Evolutionary conservation across 2,888 invertebrate genomes (phyloP).

Genomic region (Rotaria macrura): DNA sequence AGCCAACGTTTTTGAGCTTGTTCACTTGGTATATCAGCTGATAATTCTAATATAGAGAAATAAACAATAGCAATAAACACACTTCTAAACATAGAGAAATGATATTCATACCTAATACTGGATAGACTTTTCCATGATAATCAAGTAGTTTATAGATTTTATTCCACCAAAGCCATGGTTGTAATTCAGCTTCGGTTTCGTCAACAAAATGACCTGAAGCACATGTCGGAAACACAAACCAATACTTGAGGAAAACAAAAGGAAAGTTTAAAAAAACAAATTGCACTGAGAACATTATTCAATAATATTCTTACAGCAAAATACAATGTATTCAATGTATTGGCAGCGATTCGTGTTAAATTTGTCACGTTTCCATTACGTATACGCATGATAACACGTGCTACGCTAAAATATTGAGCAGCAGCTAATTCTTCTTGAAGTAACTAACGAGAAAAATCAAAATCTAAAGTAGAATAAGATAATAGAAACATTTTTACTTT

Average conservation of each 20-base stretch:
- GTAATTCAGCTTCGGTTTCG: not conserved
- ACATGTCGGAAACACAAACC: conserved; percentile 21
- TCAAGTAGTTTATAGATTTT: conserved; percentile 3
- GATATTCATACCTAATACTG: not conserved
- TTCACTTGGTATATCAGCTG: conserved; percentile 22
- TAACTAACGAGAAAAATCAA: not conserved
- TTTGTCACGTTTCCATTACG: not conserved
- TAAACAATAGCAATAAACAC: not conserved
- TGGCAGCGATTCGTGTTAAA: conserved; percentile 17
- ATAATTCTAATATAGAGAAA: conserved; percentile 19
- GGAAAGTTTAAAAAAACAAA: not conserved
- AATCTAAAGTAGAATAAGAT: no score
- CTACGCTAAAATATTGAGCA: conserved; percentile 12
- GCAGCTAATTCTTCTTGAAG: not conserved
- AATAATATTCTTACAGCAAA: not conserved
- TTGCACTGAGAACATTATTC: not conserved
- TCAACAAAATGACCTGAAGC: not conserved
- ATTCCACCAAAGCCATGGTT: conserved; percentile 19
- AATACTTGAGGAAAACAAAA: not conserved
- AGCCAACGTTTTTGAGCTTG: conserved; percentile 62
- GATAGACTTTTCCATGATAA: conserved; percentile 18
- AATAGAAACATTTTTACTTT: not conserved
- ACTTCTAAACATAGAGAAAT: not conserved
- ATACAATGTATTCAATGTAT: not conserved
- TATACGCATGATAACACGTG: conserved; percentile 4